Evolutionary conservation across 2,797 vertebrate genomes (phyloP).

Genomic region (Astyanax mexicanus): DNA sequence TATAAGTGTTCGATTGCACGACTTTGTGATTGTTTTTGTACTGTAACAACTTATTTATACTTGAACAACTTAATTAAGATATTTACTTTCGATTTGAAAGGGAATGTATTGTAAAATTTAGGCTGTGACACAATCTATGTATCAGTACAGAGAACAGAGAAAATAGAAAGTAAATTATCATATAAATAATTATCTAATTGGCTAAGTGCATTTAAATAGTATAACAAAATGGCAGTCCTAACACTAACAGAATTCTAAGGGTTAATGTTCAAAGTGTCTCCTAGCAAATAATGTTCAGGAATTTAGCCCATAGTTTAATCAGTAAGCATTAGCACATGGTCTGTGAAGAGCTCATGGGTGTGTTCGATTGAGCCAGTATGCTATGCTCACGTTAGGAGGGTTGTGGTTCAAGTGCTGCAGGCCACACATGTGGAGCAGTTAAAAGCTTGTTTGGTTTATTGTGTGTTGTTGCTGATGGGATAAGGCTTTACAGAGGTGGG

Average conservation of each 20-base stretch:
- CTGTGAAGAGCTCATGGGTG: conserved; percentile 1
- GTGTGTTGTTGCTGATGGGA: conserved; percentile 38
- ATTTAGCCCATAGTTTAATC: conserved; percentile 27
- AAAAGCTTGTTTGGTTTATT: conserved; percentile 43
- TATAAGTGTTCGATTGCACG: not conserved
- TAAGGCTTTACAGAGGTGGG: conserved; percentile 32
- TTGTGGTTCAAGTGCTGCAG: conserved; percentile 46
- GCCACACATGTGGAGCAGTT: conserved; percentile 47
- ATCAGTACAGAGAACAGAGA: not conserved
- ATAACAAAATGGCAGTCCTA: not conserved
- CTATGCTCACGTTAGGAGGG: conserved; percentile 33
- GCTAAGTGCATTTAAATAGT: too few relatives aligned
- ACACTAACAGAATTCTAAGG: not conserved
- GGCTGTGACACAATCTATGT: too few relatives aligned
- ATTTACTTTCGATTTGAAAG: not conserved
- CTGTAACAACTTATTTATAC: not conserved
- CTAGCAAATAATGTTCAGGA: conserved; percentile 13
- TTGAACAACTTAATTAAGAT: not conserved
- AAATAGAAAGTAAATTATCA: not conserved
- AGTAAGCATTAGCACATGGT: conserved; percentile 37
- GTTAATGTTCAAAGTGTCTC: not conserved
- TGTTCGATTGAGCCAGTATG: not conserved
- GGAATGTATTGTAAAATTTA: not conserved
- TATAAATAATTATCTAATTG: not conserved
- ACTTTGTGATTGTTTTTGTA: not conserved